Evolutionary conservation across 1,140 invertebrate genomes (phyloP), one percentile per base, ranked within the genome.

Genomic region (Drosophila takahashii): DNA sequence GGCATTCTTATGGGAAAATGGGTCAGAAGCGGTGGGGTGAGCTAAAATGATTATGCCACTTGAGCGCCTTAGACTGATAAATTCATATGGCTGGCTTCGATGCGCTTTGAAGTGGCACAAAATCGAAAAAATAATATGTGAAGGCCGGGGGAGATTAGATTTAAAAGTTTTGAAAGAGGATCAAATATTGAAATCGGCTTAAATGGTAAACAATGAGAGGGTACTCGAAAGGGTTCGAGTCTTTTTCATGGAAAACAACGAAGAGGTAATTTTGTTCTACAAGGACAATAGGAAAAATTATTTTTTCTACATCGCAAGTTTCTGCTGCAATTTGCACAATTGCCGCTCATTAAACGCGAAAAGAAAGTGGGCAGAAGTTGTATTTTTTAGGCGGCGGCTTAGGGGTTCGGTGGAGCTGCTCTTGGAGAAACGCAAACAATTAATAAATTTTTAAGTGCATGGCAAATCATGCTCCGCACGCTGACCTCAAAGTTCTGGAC

Each of bases 381-480:
- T 13, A 10, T 7, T 15, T 3, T 29, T 42, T 3, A 3, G 11
- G 27, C 5, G 2, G 32, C 1, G 45, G 10, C 1, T 16, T 15
- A 7, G 47, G 16, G n/a, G 32, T 9, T n/a, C 7, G 1, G 13
- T 11, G 22, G 22, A 27, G 37, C n/a, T 9, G 22, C 42, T 37
- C 34, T 53, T 47, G 57, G 53, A 58, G 69, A 73, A 85, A 86
- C 62, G 73, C 83, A 87, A 86, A 83, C 81, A 86, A 87, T 86
- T 86, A 87, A 86, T 87, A 87, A 81, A 86, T 86, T 83, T 86
- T 86, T 87, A 87, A 85, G 83, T 85, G 83, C 74, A 67, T 39
- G 50, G 81, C 78, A 84, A 84, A 84, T 81, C 75, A 67, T 74
- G 81, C 61, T 45, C 67, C 72, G 52, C 60, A 60, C 64, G 81